These are phyloP conservation scores for Zosterops lateralis DNA, from an alignment of 2,113 vertebrate genomes.

Conservation along the genomic window DNA sequence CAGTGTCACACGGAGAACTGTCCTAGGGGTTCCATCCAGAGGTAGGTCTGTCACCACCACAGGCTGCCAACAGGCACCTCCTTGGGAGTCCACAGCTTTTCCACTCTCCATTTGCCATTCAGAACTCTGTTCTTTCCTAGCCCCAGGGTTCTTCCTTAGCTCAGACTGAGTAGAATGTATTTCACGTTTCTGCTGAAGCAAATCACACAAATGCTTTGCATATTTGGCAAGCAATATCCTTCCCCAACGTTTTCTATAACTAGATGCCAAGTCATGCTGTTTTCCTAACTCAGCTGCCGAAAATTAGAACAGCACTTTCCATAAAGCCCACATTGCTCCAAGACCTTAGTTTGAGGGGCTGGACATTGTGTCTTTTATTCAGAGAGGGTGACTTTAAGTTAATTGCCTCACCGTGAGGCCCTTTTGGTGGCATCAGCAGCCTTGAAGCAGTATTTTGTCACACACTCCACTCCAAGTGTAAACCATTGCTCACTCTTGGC, in stretches of 20 bases:
- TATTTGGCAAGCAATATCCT: slow-evolving; percentile 23
- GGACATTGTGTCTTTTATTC: background rate
- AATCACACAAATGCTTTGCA: slow-evolving; percentile 26
- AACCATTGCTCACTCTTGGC: background rate
- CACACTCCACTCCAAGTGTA: background rate
- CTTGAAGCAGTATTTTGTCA: background rate
- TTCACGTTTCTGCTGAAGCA: slow-evolving; percentile 29
- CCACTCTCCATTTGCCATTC: background rate
- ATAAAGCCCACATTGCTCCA: background rate
- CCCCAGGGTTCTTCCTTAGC: background rate
- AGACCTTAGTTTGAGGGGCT: background rate
- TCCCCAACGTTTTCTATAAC: background rate
- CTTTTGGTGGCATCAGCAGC: background rate
- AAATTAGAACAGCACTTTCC: background rate
- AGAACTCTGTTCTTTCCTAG: background rate
- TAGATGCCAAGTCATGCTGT: slow-evolving; percentile 34
- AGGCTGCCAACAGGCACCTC: background rate
- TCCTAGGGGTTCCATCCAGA: background rate
- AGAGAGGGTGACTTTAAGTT: background rate
- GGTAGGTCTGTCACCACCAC: background rate
- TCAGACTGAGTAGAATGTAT: background rate
- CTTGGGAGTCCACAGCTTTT: background rate
- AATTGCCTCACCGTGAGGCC: background rate
- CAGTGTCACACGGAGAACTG: background rate
- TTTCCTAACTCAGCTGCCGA: slow-evolving; percentile 6